Percentiles rank a stretch among this genome's conserved stretches.
phyloP scores from a whole-genome alignment of 2,888 invertebrate genomes.

The Parasteatoda lunata region DNA sequence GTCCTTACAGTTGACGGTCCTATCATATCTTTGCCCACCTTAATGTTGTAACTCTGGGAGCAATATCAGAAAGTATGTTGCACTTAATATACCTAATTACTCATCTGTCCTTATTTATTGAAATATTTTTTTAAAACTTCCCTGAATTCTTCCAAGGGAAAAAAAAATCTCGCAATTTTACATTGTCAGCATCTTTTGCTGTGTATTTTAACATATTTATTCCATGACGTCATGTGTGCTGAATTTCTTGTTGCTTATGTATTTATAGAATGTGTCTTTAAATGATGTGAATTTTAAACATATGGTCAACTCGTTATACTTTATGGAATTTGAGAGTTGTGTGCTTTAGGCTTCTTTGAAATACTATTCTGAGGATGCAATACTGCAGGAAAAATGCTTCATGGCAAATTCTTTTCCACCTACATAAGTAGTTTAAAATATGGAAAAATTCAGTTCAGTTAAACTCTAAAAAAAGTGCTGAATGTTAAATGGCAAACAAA shows the following conservation, averaged over 20 bases:
- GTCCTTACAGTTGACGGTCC: constrained; percentile 4
- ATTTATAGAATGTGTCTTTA: background rate
- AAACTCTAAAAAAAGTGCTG: no score
- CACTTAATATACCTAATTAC: background rate
- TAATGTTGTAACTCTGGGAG: constrained; percentile 4
- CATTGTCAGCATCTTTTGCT: background rate
- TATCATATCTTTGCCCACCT: constrained; percentile 23
- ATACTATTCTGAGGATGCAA: no score
- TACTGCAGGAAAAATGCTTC: no score
- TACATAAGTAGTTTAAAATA: no score
- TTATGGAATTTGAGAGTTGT: background rate
- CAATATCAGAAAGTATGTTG: constrained; percentile 10
- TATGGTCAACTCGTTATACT: background rate
- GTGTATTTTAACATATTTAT: background rate
- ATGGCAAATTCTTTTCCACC: no score
- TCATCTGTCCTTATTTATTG: background rate
- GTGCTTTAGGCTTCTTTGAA: background rate
- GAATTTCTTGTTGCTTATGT: background rate
- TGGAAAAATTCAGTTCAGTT: no score
- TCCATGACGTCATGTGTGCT: background rate
- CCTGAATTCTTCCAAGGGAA: background rate
- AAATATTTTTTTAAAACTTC: background rate
- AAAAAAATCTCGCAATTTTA: background rate
- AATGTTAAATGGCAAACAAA: no score
- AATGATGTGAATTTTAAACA: background rate